Evolutionary conservation across 2,113 vertebrate genomes (phyloP), one percentile per base, ranked within the genome.

Genomic region (Todiramphus chloris): DNA sequence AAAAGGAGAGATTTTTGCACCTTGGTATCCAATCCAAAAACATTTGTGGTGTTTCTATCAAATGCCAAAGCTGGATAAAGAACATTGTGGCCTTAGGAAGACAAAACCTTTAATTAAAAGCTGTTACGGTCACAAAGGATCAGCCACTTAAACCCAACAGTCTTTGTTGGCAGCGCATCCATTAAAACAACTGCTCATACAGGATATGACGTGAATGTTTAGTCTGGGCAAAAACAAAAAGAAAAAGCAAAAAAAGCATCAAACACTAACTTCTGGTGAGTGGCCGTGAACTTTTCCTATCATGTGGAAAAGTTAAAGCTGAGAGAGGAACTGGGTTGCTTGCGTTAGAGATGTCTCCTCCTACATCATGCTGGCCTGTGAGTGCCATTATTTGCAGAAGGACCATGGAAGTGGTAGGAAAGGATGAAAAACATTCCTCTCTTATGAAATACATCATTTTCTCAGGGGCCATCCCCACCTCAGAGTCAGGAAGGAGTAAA

Each of bases 41-140:
- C n/a, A 76, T 79, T 92, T 89, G 67, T 35, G 30, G 55, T 73
- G 28, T 80, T 93, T 89, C 83, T 89, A 89, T 90, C 78, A 87
- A 94, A 97, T 97, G 94, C 33, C 90, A 68, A 96, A 79, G 67
- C 48, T 94, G 96, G 76, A 92, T 89, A 89, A 97, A 93, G 69
- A 83, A 89, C 69, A 94, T 94, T 90, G 81, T 86, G 87, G 73
- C 41, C 33, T 90, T n/a, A 67, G 0, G 6, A 94, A 77, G 78
- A 60, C 39, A 74, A 55, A 90, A 68, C 24, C 46, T 92, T 91
- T 88, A 80, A 72, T 75, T 83, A 78, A 91, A 87, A 83, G 60
- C 58, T 10, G 0, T 64, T 67, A 69, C 5, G 21, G 62, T 90
- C 23, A 8, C 66, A 80, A 80, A 96, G 43, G 77, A 35, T 55